Conservation (phyloP, 2,113 vertebrate species). For the Odocoileus virginianus region DNA sequence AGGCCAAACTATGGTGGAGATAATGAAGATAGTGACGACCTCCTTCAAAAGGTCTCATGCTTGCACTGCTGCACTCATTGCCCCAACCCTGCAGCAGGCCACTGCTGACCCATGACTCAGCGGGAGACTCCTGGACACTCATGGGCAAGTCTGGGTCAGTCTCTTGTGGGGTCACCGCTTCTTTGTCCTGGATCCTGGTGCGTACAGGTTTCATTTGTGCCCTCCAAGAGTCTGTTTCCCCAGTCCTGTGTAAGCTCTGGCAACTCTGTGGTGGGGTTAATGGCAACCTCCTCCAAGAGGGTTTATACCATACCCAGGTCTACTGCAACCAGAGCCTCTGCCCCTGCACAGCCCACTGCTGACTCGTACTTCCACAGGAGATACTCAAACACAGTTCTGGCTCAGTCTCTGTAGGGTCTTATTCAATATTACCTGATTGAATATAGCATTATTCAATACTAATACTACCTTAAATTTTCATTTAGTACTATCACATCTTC, state of each 20-base stretch:
- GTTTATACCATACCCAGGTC: neutral
- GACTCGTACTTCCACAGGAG: rapidly evolving
- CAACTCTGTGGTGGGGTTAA: neutral
- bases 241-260: neutral
- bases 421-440: neutral
- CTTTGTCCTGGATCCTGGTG: neutral
- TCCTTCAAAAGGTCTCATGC: neutral
- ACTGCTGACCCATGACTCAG: rapidly evolving
- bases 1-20: neutral
- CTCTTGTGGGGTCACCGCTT: neutral
- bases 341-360: neutral
- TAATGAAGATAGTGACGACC: neutral
- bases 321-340: neutral
- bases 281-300: neutral
- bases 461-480: neutral
- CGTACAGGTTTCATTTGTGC: rapidly evolving
- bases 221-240: neutral
- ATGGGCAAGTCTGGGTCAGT: neutral
- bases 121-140: neutral
- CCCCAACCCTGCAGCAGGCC: neutral
- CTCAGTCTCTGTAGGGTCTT: neutral
- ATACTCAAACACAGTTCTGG: neutral
- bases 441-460: neutral
- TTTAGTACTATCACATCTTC: neutral
- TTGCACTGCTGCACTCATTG: rapidly evolving